Evolutionary conservation across 2,797 vertebrate species (phyloP).

Genomic region (Falco cherrug): DNA sequence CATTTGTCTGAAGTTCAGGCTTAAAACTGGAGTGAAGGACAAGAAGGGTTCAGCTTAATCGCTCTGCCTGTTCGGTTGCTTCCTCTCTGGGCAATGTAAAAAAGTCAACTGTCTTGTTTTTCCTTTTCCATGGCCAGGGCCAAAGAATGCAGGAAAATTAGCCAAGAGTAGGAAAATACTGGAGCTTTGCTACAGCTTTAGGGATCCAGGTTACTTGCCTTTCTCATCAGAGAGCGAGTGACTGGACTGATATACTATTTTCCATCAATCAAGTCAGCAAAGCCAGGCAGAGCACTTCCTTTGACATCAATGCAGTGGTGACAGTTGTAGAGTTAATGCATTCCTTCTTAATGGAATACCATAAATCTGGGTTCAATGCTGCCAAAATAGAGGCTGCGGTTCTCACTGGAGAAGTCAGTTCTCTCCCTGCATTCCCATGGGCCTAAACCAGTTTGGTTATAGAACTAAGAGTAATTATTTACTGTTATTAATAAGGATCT

Average conservation of each 20-base stretch:
- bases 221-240: constrained; percentile 36
- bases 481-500: constrained; percentile 30
- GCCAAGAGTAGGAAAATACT: constrained; percentile 21
- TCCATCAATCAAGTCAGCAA: constrained; percentile 69
- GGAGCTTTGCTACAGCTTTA: background rate
- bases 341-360: constrained; percentile 72
- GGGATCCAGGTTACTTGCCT: constrained; percentile 51
- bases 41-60: background rate
- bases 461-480: constrained; percentile 30
- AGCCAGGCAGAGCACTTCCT: constrained; percentile 63
- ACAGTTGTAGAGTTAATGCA: constrained; percentile 67
- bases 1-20: background rate
- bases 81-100: constrained; percentile 19
- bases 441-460: constrained; percentile 2
- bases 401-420: constrained; percentile 40
- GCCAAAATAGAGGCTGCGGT: constrained; percentile 41
- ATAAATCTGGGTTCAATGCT: constrained; percentile 69
- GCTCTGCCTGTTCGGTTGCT: constrained; percentile 8
- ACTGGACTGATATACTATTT: constrained; percentile 63
- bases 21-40: background rate
- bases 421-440: constrained; percentile 27
- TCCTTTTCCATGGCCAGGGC: constrained; percentile 23
- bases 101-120: constrained; percentile 26
- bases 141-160: constrained; percentile 37
- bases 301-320: constrained; percentile 64